Evolutionary conservation across 2,888 invertebrate genomes (phyloP), one percentile per base, ranked within the genome.

Genomic region (Heliconius hortense): DNA sequence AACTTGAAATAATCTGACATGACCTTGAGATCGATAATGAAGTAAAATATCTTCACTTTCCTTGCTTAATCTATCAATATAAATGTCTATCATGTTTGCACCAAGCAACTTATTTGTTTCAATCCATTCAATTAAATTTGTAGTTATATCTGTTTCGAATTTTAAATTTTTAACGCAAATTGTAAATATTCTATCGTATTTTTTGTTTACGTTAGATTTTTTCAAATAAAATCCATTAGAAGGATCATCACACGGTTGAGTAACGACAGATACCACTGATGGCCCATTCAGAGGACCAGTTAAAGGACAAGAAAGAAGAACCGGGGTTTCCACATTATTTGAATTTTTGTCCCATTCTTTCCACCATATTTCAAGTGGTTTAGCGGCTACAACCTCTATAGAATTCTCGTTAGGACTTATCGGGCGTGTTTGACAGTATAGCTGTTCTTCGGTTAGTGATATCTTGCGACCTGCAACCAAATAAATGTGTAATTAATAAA

Each of bases 151-250:
- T 79, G 93, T 92, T 70, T 92, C 84, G 81, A 96, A 97, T 81
- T 95, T 94, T 87, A 97, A 88, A 73, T 96, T 96, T 88, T 97
- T 97, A 2, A 97, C 96, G 83, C 97, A 97, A 64, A 97, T 90
- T 18, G 95, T 96, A 80, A 96, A 96, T 60, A 91, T 90, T 80
- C 91, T 85, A 79, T 85, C 86, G 74, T 83, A 84, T 74, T 82
- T 82, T 11, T 81, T 64, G 13, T 66, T 80, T 63, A 79, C 75
- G 74, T 78, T 79, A 53, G 76, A 74, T 21, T 89, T 87, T 74
- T 86, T 81, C 74, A 95, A 79, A 56, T 81, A 72, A 75, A 95
- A 90, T 31, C 89, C 90, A 79, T 94, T 94, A 8, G 85, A 86
- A 5, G 93, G 91, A 79, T 91, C 84, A 78, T 91, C 86, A 80